Conservation (phyloP, 2,888 invertebrate species). For the Diaprepes abbreviatus region DNA sequence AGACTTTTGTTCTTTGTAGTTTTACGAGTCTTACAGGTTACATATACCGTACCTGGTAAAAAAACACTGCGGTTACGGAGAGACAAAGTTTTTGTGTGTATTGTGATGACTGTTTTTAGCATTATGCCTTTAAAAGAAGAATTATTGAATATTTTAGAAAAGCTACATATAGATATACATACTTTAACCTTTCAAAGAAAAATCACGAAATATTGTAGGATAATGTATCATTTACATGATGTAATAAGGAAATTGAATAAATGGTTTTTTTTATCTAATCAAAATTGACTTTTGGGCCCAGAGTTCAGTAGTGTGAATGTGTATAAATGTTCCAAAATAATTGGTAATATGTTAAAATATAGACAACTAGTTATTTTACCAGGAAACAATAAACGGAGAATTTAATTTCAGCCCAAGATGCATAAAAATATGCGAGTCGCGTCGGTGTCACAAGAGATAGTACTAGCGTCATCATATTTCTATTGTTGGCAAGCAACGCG, state of each 20-base stretch:
- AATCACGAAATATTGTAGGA: not conserved
- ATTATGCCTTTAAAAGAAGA: constrained; percentile 16
- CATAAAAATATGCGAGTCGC: too few species aligned
- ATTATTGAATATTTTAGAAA: constrained; percentile 10
- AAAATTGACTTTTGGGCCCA: not conserved
- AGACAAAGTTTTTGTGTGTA: constrained; percentile 22
- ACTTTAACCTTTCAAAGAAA: not conserved
- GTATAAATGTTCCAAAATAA: not conserved
- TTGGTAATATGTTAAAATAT: too few species aligned
- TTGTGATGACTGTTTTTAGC: constrained; percentile 16
- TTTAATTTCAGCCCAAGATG: too few species aligned
- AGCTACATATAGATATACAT: too few species aligned
- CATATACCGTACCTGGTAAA: constrained; percentile 7
- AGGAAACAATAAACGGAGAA: too few species aligned
- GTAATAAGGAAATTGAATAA: constrained; percentile 1
- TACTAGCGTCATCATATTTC: too few species aligned
- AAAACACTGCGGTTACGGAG: not conserved
- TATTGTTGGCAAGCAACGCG: too few species aligned
- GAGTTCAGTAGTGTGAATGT: not conserved
- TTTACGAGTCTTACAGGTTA: constrained; percentile 33
- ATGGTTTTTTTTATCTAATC: not conserved
- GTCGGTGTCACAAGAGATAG: too few species aligned
- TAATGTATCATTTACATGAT: not conserved
- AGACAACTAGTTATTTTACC: too few species aligned
- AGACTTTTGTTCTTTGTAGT: constrained; percentile 51